Percentiles rank a stretch among this genome's conserved stretches.
Evolutionary conservation across 2,888 invertebrate species (phyloP).

Genomic region (Scaptomyza parva): DNA sequence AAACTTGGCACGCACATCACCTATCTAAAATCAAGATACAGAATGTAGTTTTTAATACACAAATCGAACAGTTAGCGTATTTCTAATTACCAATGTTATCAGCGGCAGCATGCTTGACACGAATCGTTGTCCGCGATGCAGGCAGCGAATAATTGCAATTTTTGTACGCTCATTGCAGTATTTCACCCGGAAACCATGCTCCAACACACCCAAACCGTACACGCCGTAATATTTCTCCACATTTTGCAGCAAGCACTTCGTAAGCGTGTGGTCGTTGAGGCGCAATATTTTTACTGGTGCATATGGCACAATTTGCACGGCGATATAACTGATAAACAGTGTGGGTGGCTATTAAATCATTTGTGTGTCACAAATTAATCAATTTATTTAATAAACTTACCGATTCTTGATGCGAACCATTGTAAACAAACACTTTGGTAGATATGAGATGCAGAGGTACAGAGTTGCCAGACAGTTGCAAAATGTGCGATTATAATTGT

Average conservation of each 20-base stretch:
- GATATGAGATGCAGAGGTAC: slow-evolving; percentile 1
- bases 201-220: slow-evolving; percentile 90
- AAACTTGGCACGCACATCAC: slow-evolving; percentile 87
- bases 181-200: slow-evolving; percentile 90
- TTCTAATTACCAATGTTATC: slow-evolving; percentile 86
- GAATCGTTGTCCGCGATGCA: slow-evolving; percentile 91
- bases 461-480: slow-evolving; percentile 42
- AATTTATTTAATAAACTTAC: slow-evolving; percentile 79
- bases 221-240: slow-evolving; percentile 91
- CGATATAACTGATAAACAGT: slow-evolving; percentile 87
- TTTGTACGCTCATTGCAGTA: slow-evolving; percentile 92
- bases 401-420: slow-evolving; percentile 90
- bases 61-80: neutral
- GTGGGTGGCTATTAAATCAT: neutral
- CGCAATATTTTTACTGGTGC: slow-evolving; percentile 81
- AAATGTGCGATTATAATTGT: neutral
- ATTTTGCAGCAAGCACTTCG: slow-evolving; percentile 86
- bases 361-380: slow-evolving; percentile 1
- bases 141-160: slow-evolving; percentile 89
- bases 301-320: slow-evolving; percentile 87
- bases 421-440: slow-evolving; percentile 47
- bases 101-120: slow-evolving; percentile 89
- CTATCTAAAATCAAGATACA: slow-evolving; percentile 85
- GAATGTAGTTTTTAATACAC: slow-evolving; percentile 1
- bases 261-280: slow-evolving; percentile 85